Percentiles rank a stretch among this genome's conserved stretches.
These are phyloP conservation scores for Nibea coibor DNA, from an alignment of 2,113 vertebrate species.

Conservation along the genomic window DNA sequence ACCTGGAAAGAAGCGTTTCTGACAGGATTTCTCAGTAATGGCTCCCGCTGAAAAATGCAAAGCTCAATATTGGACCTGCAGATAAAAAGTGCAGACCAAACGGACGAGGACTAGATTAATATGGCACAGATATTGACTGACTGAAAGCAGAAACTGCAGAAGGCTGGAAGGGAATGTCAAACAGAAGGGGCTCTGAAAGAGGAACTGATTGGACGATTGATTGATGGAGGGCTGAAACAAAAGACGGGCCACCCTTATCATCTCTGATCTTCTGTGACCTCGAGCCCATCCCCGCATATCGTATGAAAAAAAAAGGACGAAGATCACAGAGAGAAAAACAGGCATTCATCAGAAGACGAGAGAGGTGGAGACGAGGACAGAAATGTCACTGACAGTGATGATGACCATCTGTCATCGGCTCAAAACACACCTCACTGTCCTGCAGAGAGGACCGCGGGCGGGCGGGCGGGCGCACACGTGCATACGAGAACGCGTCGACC, in stretches of 20 bases:
- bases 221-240: slow-evolving; percentile 53
- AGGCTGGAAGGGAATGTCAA: slow-evolving; percentile 29
- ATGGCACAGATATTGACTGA: slow-evolving; percentile 36
- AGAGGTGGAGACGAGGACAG: slow-evolving; percentile 31
- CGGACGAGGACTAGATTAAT: slow-evolving; percentile 40
- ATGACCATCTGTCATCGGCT: slow-evolving; percentile 59
- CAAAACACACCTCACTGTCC: slow-evolving; percentile 34
- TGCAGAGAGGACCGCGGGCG: neutral
- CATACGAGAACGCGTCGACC: neutral
- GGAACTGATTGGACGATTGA: slow-evolving; percentile 39
- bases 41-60: slow-evolving; percentile 23
- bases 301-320: neutral
- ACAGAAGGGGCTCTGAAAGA: slow-evolving; percentile 29
- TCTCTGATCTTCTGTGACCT: slow-evolving; percentile 65
- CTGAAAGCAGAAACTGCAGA: slow-evolving; percentile 32
- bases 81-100: slow-evolving; percentile 1
- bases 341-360: slow-evolving; percentile 28
- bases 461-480: neutral
- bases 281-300: neutral
- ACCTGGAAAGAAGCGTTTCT: slow-evolving; percentile 19
- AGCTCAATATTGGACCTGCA: slow-evolving; percentile 13
- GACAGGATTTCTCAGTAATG: slow-evolving; percentile 35
- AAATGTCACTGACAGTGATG: slow-evolving; percentile 35
- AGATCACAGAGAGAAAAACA: slow-evolving; percentile 26
- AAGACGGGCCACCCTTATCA: slow-evolving; percentile 47